phyloP scores from a whole-genome alignment of 2,113 vertebrate species.

The Triplophysa rosa region DNA sequence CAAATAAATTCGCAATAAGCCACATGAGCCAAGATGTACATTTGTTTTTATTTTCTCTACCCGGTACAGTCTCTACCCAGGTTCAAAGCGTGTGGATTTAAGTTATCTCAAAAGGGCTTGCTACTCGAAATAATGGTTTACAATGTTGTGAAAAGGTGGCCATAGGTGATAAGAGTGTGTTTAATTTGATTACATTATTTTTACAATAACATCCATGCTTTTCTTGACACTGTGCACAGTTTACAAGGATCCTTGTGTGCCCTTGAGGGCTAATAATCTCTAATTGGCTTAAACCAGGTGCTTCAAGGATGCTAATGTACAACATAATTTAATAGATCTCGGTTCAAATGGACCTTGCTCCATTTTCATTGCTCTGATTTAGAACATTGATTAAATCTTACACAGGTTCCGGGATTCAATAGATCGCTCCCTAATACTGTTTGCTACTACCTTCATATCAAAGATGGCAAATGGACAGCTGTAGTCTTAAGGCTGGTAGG shows the following conservation, averaged over 20 bases:
- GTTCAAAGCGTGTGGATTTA: too few relatives aligned
- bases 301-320: background rate
- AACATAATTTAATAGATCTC: background rate
- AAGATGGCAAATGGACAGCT: background rate
- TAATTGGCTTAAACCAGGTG: background rate
- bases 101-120: background rate
- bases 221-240: background rate
- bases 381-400: background rate
- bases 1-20: constrained; percentile 35
- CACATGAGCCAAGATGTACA: background rate
- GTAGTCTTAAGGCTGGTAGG: background rate
- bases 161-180: background rate
- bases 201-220: background rate
- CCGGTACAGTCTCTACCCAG: too few relatives aligned
- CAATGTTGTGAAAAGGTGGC: background rate
- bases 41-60: background rate
- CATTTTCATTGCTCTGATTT: background rate
- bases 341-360: background rate
- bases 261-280: background rate
- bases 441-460: background rate
- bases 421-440: background rate
- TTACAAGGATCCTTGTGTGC: background rate
- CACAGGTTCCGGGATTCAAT: background rate
- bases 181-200: background rate
- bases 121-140: background rate